Conservation (phyloP, 2,113 vertebrate genomes). For the Myotis yumanensis region DNA sequence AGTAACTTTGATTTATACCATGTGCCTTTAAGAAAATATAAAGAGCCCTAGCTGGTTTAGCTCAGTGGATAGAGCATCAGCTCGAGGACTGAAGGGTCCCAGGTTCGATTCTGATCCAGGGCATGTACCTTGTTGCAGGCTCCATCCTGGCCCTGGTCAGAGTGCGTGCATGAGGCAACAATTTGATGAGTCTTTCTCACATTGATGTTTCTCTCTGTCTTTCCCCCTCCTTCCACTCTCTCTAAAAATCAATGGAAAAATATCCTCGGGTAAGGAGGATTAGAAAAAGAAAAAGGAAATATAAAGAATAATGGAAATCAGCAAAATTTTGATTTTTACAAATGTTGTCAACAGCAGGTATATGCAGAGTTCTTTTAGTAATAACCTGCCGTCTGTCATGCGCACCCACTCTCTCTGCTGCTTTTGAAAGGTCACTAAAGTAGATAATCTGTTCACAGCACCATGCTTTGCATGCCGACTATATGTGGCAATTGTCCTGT, state of each 20-base stretch:
- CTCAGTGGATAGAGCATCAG: no score
- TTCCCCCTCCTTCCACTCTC: no score
- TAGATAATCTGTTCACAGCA: not conserved
- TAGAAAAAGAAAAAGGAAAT: not conserved
- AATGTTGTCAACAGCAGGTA: not conserved
- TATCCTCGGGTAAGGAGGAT: no score
- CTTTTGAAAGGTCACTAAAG: not conserved
- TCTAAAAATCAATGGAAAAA: no score
- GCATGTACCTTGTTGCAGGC: no score
- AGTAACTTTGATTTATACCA: not conserved
- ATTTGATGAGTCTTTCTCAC: no score
- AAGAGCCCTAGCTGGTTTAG: not conserved
- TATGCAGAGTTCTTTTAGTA: not conserved
- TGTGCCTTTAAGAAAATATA: not conserved
- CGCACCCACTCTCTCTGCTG: not conserved
- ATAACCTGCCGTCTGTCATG: not conserved
- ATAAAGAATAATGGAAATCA: not conserved
- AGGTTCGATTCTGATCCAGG: no score
- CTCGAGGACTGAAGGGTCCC: no score
- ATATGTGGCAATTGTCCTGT: not conserved
- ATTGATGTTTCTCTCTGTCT: no score
- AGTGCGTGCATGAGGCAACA: no score
- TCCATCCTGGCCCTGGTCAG: no score
- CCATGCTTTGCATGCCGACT: accelerated
- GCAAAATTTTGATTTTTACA: not conserved